Evolutionary conservation across 1,140 invertebrate genomes (phyloP).

Genomic region (Lordiphosa stackelbergi): DNA sequence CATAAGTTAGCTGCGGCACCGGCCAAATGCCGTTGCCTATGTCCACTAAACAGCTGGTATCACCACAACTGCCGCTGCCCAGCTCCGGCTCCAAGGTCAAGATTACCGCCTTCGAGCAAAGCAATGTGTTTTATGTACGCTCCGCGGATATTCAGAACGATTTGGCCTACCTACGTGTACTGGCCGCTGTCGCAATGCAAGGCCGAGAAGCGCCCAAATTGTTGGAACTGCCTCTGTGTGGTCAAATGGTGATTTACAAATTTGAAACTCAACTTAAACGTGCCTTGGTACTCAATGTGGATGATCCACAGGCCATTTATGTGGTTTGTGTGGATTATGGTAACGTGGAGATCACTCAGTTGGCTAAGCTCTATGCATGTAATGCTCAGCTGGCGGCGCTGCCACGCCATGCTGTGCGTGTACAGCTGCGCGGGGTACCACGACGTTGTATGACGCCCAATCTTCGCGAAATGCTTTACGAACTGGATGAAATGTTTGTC

Average conservation of each 20-base stretch:
- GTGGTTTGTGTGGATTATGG: constrained; percentile 65
- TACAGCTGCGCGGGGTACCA: constrained; percentile 52
- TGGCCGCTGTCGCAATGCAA: constrained; percentile 25
- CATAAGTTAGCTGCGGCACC: constrained; percentile 31
- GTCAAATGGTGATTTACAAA: constrained; percentile 55
- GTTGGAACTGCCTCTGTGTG: constrained; percentile 30
- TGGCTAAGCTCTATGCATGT: constrained; percentile 45
- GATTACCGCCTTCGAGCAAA: constrained; percentile 60
- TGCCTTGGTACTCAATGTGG: constrained; percentile 55
- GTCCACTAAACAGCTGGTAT: background rate
- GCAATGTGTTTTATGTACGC: constrained; percentile 60
- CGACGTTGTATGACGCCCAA: constrained; percentile 38
- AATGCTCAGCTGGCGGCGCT: constrained; percentile 24
- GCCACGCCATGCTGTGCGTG: constrained; percentile 50
- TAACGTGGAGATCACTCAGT: constrained; percentile 43
- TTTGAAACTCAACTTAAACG: constrained; percentile 33
- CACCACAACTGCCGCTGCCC: constrained; percentile 24
- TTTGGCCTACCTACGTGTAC: constrained; percentile 47
- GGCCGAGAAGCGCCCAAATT: constrained; percentile 25
- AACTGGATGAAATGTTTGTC: constrained; percentile 19
- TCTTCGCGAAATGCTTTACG: constrained; percentile 46
- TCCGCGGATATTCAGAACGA: constrained; percentile 26
- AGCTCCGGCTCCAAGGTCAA: constrained; percentile 33
- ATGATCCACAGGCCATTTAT: constrained; percentile 38
- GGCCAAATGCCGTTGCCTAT: constrained; percentile 1